Percentiles rank a stretch among this genome's conserved stretches.
Evolutionary conservation across 2,113 vertebrate species (phyloP).

Genomic region (Perca schrenkii): DNA sequence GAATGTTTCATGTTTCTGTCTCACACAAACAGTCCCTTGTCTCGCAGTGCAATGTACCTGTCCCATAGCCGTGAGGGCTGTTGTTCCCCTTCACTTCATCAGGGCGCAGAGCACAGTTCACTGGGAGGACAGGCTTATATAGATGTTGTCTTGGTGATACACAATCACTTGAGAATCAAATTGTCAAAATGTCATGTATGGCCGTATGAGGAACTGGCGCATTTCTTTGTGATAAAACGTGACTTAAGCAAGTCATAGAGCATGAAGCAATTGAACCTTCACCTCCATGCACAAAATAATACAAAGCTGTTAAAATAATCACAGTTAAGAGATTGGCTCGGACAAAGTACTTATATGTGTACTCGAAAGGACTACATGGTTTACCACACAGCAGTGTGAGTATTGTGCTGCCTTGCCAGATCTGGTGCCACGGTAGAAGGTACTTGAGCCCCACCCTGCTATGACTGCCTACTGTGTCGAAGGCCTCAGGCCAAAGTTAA

Average conservation of each 20-base stretch:
- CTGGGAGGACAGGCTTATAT: slow-evolving; percentile 81
- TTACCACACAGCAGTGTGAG: neutral
- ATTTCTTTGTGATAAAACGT: neutral
- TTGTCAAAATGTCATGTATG: slow-evolving; percentile 48
- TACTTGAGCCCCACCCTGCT: slow-evolving; percentile 69
- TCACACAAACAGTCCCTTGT: slow-evolving; percentile 68
- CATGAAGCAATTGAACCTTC: slow-evolving; percentile 25
- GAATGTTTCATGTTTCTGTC: slow-evolving; percentile 76
- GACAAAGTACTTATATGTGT: slow-evolving; percentile 1
- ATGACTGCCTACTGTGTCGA: slow-evolving; percentile 79
- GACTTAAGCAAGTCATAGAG: slow-evolving; percentile 25
- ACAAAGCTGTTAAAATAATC: slow-evolving; percentile 14
- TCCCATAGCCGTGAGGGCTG: slow-evolving; percentile 75
- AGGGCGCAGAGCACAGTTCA: slow-evolving; percentile 81
- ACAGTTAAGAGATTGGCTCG: neutral
- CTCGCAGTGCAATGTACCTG: slow-evolving; percentile 77
- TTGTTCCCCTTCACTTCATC: slow-evolving; percentile 75
- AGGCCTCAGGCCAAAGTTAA: slow-evolving; percentile 82
- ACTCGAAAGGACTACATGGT: slow-evolving; percentile 4
- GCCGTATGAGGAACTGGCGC: neutral
- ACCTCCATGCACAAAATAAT: neutral
- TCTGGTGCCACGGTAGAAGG: slow-evolving; percentile 60
- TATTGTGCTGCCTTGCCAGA: slow-evolving; percentile 40
- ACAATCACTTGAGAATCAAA: slow-evolving; percentile 60
- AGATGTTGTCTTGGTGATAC: slow-evolving; percentile 78